These are phyloP conservation scores for Squalus acanthias DNA, from an alignment of 2,797 vertebrate genomes.

Conservation along the genomic window DNA sequence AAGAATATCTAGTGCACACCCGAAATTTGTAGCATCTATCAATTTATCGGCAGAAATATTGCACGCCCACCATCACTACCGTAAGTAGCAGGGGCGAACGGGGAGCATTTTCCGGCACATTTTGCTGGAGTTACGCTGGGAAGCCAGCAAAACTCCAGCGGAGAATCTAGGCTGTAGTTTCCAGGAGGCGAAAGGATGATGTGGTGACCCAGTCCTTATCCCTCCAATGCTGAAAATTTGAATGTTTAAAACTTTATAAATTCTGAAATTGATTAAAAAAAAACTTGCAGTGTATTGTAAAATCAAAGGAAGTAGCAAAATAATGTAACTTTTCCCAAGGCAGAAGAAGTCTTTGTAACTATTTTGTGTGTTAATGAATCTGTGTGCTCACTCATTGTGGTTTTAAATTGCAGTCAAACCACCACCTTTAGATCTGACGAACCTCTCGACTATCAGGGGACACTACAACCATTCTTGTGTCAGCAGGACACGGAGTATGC, in stretches of 20 bases:
- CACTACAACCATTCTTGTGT: conserved; percentile 65
- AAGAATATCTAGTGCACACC: neutral
- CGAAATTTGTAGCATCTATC: neutral
- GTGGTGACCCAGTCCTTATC: neutral
- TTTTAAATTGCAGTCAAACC: conserved; percentile 69
- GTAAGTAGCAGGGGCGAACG: too few species aligned
- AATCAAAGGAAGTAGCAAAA: neutral
- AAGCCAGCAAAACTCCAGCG: neutral
- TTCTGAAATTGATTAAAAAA: neutral
- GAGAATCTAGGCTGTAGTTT: neutral
- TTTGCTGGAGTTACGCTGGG: neutral
- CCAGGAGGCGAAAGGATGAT: neutral
- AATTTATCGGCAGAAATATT: neutral
- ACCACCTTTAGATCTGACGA: conserved; percentile 83
- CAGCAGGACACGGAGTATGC: conserved; percentile 72
- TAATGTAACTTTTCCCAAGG: neutral
- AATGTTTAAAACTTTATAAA: neutral
- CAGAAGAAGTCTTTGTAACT: neutral
- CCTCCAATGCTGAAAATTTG: neutral
- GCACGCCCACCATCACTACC: neutral
- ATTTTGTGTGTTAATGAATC: neutral
- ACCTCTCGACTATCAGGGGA: conserved; percentile 85
- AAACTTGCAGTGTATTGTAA: neutral
- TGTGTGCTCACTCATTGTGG: neutral
- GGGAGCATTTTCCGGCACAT: neutral